Conservation (phyloP, 2,797 vertebrate species). For the Phyllotis vaccarum region DNA sequence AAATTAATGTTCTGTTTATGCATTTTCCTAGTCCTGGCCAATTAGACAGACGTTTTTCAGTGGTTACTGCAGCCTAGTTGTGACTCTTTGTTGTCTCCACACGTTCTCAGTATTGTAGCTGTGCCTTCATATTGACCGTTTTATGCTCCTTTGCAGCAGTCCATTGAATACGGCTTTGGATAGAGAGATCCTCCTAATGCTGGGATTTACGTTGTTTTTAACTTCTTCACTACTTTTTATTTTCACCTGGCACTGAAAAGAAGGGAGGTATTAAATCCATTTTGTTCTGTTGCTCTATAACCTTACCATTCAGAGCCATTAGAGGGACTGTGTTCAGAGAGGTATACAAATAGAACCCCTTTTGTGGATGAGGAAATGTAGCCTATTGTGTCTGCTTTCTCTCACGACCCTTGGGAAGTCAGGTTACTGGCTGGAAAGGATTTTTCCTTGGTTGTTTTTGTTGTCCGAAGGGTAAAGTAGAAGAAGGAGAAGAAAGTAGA, state of each 20-base stretch:
- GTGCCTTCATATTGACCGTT: conserved; percentile 19
- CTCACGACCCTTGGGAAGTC: conserved; percentile 19
- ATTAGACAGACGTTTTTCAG: not conserved
- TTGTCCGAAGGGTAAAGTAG: not conserved
- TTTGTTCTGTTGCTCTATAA: conserved; percentile 40
- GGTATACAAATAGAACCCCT: not conserved
- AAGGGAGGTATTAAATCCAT: not conserved
- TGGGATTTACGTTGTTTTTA: conserved; percentile 51
- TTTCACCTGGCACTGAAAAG: not conserved
- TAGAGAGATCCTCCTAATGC: not conserved
- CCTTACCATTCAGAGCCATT: not conserved
- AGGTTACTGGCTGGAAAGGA: not conserved
- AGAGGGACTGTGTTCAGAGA: not conserved
- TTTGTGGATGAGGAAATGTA: not conserved
- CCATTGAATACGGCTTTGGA: not conserved
- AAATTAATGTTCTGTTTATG: conserved; percentile 13
- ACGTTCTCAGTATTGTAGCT: not conserved
- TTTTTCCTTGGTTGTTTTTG: not conserved
- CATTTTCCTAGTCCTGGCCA: not conserved
- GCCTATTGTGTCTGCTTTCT: conserved; percentile 1
- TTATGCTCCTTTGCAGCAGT: not conserved
- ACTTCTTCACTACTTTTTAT: conserved; percentile 16
- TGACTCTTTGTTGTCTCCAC: not conserved
- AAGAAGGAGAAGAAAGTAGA: conserved; percentile 34
- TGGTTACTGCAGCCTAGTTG: not conserved